Evolutionary conservation across 2,113 vertebrate species (phyloP), one percentile per base, ranked within the genome.

Genomic region (Sebastes fasciatus): DNA sequence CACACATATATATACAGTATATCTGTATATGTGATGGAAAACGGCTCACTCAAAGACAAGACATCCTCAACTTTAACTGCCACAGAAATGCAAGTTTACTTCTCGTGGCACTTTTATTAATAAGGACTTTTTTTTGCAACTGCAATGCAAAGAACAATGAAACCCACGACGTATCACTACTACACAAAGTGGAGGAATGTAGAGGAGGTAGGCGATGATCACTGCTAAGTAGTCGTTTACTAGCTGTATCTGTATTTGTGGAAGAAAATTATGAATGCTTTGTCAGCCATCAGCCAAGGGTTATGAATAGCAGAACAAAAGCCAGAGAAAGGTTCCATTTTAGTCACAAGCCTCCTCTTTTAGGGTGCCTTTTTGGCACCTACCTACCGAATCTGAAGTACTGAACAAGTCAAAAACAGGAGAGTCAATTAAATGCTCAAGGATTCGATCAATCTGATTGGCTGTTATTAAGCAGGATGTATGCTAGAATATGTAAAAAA

Each of bases 71-170:
- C 68, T 86, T 68, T 60, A 42, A 88, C 88, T 90, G 91, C 90
- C 89, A 85, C 89, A 87, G 62, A 77, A 91, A 82, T 86, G 74
- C 86, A 82, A 84, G 57, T 86, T 82, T 75, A 68, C 70, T 48
- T 48, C 65, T 80, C 23, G 77, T 86, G 91, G 88, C 84, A 34
- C 58, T 86, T 86, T 82, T 68, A 83, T 70, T 12, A 79, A 86
- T 40, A 26, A 77, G 43, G 79, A 86, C n/a, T 21, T 74, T 77
- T 86, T 76, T 83, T 90, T 90, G 90, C 93, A 92, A 92, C 85
- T 86, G 83, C 91, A 92, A 94, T 92, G 91, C 92, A 93, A 93
- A 87, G 43, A 86, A 80, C 80, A 84, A 68, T 68, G 79, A 87
- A 80, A 80, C 71, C 67, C 70, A 90, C 43, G 70, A 88, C 79